Evolutionary conservation across 2,113 vertebrate species (phyloP).

Genomic region (Microcebus tavaratra): DNA sequence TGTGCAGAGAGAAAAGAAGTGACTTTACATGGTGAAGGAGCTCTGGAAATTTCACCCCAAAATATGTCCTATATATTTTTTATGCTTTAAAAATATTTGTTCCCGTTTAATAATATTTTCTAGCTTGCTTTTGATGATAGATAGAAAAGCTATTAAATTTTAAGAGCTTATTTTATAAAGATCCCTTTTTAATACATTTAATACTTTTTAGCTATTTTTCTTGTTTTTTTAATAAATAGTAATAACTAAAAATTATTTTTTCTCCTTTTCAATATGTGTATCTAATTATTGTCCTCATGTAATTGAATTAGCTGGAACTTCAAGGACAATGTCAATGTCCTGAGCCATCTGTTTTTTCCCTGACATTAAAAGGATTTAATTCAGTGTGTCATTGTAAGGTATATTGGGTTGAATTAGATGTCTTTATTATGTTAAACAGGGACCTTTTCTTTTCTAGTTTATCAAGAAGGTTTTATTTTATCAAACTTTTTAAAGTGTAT

Average conservation of each 20-base stretch:
- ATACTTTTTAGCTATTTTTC: neutral
- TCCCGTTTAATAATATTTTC: neutral
- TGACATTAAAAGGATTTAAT: slow-evolving; percentile 46
- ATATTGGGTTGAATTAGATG: neutral
- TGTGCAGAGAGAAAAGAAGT: neutral
- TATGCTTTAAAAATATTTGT: slow-evolving; percentile 1
- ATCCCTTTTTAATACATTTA: slow-evolving; percentile 24
- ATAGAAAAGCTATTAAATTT: slow-evolving; percentile 5
- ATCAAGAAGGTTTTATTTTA: slow-evolving; percentile 3
- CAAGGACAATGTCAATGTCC: slow-evolving; percentile 33
- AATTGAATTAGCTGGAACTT: slow-evolving; percentile 12
- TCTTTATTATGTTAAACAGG: slow-evolving; percentile 53
- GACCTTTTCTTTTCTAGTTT: slow-evolving; percentile 30
- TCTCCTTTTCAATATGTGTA: neutral
- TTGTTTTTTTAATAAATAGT: neutral
- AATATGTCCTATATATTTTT: neutral
- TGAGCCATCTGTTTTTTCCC: slow-evolving; percentile 22
- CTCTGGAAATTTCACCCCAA: too few relatives aligned
- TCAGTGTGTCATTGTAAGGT: slow-evolving; percentile 8
- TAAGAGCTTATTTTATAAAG: slow-evolving; percentile 38
- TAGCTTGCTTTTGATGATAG: neutral
- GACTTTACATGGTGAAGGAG: too few relatives aligned
- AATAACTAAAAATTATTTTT: neutral
- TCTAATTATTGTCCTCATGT: neutral
- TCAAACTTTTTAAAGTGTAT: slow-evolving; percentile 29